Base-by-base conservation (phyloP, 2,113 vertebrate genomes). In the Platycercus adscitus region DNA sequence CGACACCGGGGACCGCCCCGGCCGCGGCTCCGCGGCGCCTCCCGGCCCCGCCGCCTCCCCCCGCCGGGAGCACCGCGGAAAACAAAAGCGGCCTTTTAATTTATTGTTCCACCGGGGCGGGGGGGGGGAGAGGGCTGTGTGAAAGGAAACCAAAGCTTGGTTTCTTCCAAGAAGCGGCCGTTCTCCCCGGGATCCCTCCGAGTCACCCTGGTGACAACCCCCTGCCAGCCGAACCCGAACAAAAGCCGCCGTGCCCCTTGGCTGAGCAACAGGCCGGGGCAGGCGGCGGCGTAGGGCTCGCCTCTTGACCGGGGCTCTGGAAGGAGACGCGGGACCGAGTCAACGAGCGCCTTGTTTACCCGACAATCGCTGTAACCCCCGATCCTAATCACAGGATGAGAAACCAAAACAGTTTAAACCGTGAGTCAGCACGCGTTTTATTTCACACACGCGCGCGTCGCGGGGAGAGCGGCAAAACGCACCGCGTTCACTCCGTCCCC, bases 161-260 rank as follows among this genome's bases (percentile, higher is more conserved):
- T 91, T 95, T 84, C 91, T 95, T 88, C 95, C 78, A 78, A 76
- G 92, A 83, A 87, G 44, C 66, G 53, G 65, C 83, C 93, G 68
- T 64, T 93, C 93, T 95, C 90, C 94, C 81, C 89, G 65, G 79
- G 86, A 85, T 75, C 94, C 77, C 95, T 78, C 43, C 93, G 18
- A 91, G 92, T 96, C 97, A 93, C 97, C 93, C 95, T 81, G 95
- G 97, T 97, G 96, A 95, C 97, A 91, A 55, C 73, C 76, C 49
- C 94, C 72, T 86, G 91, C 93, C 71, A 58, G 81, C 95, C 94
- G 80, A 80, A 63, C 69, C 61, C 73, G 84, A 81, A 88, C 79
- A 91, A 91, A 94, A 95, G 94, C 89, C 69, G n/a, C 71, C 23
- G 46, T 75, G 79, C 80, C 89, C 92, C 35, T 61, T 52, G 49